These are phyloP conservation scores for Serripes groenlandicus DNA, from an alignment of 2,888 invertebrate species.

Conservation along the genomic window DNA sequence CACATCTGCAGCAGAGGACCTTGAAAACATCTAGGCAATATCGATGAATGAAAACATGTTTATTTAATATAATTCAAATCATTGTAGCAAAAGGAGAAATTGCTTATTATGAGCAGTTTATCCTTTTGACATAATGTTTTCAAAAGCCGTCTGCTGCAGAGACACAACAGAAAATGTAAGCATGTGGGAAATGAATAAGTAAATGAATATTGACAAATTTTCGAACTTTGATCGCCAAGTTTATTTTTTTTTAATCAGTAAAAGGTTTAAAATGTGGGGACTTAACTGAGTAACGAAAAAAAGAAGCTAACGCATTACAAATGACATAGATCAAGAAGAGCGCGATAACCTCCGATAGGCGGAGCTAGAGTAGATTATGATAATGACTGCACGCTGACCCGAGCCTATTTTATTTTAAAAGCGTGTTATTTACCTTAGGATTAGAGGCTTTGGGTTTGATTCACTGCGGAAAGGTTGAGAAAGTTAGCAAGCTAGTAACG, in stretches of 20 bases:
- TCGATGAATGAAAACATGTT: too few species aligned
- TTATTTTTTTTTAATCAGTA: too few species aligned
- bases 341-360: not conserved
- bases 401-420: not conserved
- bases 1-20: too few species aligned
- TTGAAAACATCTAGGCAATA: too few species aligned
- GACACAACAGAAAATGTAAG: not conserved
- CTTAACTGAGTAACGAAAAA: too few species aligned
- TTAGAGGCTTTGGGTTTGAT: slow-evolving; percentile 17
- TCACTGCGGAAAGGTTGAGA: slow-evolving; percentile 20
- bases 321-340: too few species aligned
- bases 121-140: too few species aligned
- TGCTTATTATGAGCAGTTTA: not conserved
- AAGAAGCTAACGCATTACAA: too few species aligned
- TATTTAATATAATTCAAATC: not conserved
- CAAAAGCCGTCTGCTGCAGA: too few species aligned
- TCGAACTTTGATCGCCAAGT: not conserved
- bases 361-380: not conserved
- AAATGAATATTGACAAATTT: not conserved
- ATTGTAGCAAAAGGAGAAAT: not conserved
- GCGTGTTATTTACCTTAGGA: slow-evolving; percentile 14
- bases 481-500: slow-evolving; percentile 24
- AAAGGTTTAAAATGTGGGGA: too few species aligned
- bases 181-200: not conserved
- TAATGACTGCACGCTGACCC: not conserved